phyloP scores from a whole-genome alignment of 2,113 vertebrate genomes.

The Notiomystis cincta region DNA sequence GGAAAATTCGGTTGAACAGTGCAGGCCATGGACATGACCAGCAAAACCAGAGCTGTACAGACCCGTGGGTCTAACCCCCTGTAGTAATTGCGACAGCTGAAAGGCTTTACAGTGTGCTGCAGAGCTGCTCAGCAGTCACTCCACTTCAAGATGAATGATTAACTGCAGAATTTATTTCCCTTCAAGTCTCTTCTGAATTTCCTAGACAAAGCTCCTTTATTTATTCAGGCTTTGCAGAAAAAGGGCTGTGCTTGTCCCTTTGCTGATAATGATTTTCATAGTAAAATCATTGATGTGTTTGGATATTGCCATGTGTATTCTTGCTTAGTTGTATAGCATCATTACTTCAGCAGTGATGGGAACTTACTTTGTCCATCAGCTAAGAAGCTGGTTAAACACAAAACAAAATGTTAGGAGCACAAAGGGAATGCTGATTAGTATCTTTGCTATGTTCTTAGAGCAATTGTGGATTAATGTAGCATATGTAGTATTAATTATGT shows the following conservation, averaged over 20 bases:
- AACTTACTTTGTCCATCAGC: neutral
- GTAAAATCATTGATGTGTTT: neutral
- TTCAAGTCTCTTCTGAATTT: constrained; percentile 13
- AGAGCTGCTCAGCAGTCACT: neutral
- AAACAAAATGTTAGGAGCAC: neutral
- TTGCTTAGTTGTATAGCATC: neutral
- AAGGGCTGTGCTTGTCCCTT: neutral
- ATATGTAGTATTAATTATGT: neutral
- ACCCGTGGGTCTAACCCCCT: neutral
- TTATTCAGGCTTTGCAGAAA: neutral
- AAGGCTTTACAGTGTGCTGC: neutral
- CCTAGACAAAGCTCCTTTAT: neutral
- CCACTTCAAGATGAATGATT: neutral
- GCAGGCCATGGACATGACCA: neutral
- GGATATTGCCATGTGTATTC: neutral
- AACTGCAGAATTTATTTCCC: constrained; percentile 3
- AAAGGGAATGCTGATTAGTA: neutral
- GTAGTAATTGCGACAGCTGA: neutral
- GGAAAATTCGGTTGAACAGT: neutral
- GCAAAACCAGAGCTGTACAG: neutral
- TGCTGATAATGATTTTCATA: neutral
- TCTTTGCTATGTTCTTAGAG: neutral
- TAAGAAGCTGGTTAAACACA: neutral
- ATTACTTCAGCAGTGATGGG: neutral
- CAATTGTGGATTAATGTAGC: neutral